Conservation (phyloP, 2,888 invertebrate species). For the Oxyteleia sp. region DNA sequence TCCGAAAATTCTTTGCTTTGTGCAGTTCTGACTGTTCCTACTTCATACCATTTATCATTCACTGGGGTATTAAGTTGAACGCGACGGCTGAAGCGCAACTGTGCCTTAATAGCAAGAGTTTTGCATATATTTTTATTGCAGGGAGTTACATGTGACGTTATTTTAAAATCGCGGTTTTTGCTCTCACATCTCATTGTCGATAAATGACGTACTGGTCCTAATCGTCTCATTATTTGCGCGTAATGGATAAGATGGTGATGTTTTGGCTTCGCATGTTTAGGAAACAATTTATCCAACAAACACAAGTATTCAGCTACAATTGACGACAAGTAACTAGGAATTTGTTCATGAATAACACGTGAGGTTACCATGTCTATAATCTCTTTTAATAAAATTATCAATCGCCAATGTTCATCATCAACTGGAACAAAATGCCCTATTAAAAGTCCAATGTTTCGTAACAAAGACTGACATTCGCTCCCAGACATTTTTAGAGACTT, state of each 20-base stretch:
- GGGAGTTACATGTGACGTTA: constrained; percentile 44
- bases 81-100: constrained; percentile 57
- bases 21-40: no score
- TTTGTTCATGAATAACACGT: constrained; percentile 38
- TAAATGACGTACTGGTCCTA: constrained; percentile 60
- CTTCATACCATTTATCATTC: no score
- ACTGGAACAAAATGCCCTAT: constrained; percentile 55
- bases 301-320: constrained; percentile 61
- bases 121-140: constrained; percentile 62
- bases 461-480: constrained; percentile 61
- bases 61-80: background rate
- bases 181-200: constrained; percentile 69
- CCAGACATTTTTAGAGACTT: constrained; percentile 67
- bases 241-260: constrained; percentile 74
- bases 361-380: constrained; percentile 68
- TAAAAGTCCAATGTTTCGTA: constrained; percentile 65
- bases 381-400: constrained; percentile 65
- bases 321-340: constrained; percentile 39
- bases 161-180: constrained; percentile 67
- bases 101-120: constrained; percentile 64
- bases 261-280: constrained; percentile 64
- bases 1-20: no score
- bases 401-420: constrained; percentile 60
- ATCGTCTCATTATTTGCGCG: constrained; percentile 33
- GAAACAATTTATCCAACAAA: constrained; percentile 28